Evolutionary conservation across 2,888 invertebrate genomes (phyloP), one percentile per base, ranked within the genome.

Genomic region (Cremastinae sp.): DNA sequence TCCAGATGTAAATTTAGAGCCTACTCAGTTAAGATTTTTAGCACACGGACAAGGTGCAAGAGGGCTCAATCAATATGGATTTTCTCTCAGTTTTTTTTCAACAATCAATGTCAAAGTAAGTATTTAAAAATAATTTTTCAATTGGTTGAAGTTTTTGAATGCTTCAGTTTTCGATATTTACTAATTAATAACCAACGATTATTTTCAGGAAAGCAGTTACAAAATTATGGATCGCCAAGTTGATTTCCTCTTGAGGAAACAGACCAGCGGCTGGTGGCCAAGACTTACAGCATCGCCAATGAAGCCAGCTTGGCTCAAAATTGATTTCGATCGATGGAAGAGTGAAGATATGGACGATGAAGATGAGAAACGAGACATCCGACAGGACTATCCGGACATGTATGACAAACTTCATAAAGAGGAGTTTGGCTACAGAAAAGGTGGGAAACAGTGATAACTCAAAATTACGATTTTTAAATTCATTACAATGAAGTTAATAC

Each of bases 321-420:
- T 97, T 81, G 97, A 98, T 91, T 97, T 97, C 91, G 97, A 98
- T 89, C 93, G 95, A 69, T 97, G 97, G 95, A 94, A 94, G 84
- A 93, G 94, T 2, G 95, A 96, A 83, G 96, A 96, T 80, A 94
- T 93, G 45, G 92, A 93, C 74, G 92, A 92, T 10, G 93, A 94
- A 45, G 91, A 90, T 49, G 86, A 92, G 82, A 92, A 90, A 12
- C 92, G 94, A 47, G 94, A 96, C 87, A 91, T 96, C 9, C 92
- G 93, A 90, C 92, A 92, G 75, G 96, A 96, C 88, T 96, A 95
- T 88, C 95, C 95, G 0, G 93, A 94, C 72, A 92, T 95, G 90
- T 95, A 94, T 81, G 93, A 95, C 61, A 91, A 91, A 83, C 88
- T 96, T 49, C 94, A 95, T 75, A 94, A 94, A 86, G 94, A 95